Evolutionary conservation across 2,113 vertebrate genomes (phyloP), one percentile per base, ranked within the genome.

Genomic region (Cacatua alba): DNA sequence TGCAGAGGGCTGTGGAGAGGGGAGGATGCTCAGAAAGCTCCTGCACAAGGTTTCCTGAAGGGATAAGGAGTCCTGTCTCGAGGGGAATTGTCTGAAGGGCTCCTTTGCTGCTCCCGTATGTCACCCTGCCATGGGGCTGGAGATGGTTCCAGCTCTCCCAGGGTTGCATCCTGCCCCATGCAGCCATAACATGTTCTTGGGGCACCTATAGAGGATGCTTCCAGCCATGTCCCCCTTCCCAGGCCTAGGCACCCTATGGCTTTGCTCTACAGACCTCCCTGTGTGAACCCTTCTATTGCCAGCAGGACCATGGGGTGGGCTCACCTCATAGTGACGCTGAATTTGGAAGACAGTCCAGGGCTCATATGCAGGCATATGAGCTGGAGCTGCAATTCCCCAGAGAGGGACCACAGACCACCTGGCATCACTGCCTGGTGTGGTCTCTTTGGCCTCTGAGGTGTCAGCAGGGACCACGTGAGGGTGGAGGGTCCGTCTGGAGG

Each of bases 401-500:
- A 23, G 31, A 65, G 31, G 15, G 70, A 49, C 21, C 29, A 35
- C 62, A 41, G 5, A 75, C 6, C 16, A 41, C 21, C 25, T 7
- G 3, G 28, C 17, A 33, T 52, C 69, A 5, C 14, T 2, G 0
- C n/a, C 26, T 6, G 2, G 18, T 0, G 0, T 0, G 7, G 49
- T 33, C 25, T n/a, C 24, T 0, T 0, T 6, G 17, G 19, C 10
- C 60, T 35, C 28, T 44, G 39, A 1, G 2, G 25, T 48, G 14
- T 35, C 3, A 0, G 18, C 3, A 1, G 53, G 33, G 55, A 48
- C 39, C 3, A 0, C 0, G 1, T 13, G 0, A 3, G 17, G 28
- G 10, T 0, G 1, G 16, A 74, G 19, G 21, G 17, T 20, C 69
- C 72, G 20, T 74, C 92, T 78, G 93, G 76, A 37, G 33, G 48